phyloP scores from a whole-genome alignment of 1,140 invertebrate genomes.

The Fragariocoptes setiger region DNA sequence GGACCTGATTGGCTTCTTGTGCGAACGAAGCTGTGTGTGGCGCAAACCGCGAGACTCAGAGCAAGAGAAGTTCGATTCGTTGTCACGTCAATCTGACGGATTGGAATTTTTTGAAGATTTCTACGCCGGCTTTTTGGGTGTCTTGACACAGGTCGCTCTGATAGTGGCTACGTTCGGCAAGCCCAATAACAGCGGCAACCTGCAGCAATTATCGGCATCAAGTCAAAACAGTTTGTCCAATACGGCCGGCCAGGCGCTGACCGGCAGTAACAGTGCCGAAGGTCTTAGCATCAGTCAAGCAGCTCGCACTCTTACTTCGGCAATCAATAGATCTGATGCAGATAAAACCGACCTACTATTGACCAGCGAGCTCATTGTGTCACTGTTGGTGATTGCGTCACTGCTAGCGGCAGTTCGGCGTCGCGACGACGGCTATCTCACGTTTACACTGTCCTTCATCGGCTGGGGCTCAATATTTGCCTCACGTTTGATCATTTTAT shows the following conservation, averaged over 20 bases:
- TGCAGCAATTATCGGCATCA: not conserved
- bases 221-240: not conserved
- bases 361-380: slow-evolving; percentile 11
- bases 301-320: not conserved
- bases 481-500: slow-evolving; percentile 11
- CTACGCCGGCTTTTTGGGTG: slow-evolving; percentile 13
- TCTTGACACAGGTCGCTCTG: slow-evolving; percentile 12
- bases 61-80: slow-evolving; percentile 7
- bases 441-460: slow-evolving; percentile 9
- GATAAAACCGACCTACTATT: slow-evolving; percentile 7
- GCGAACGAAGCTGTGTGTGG: slow-evolving; percentile 10
- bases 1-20: slow-evolving; percentile 12
- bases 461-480: slow-evolving; percentile 12
- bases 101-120: slow-evolving; percentile 15
- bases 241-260: not conserved
- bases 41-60: slow-evolving; percentile 9
- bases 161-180: not conserved
- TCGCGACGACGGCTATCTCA: slow-evolving; percentile 12
- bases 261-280: not conserved
- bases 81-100: slow-evolving; percentile 10
- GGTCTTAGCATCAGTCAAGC: not conserved
- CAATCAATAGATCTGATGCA: not conserved
- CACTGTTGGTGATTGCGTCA: slow-evolving; percentile 10
- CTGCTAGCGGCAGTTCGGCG: slow-evolving; percentile 12
- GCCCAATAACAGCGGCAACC: not conserved